phyloP scores from a whole-genome alignment of 2,113 vertebrate species.

The Atlantisia rogersi region DNA sequence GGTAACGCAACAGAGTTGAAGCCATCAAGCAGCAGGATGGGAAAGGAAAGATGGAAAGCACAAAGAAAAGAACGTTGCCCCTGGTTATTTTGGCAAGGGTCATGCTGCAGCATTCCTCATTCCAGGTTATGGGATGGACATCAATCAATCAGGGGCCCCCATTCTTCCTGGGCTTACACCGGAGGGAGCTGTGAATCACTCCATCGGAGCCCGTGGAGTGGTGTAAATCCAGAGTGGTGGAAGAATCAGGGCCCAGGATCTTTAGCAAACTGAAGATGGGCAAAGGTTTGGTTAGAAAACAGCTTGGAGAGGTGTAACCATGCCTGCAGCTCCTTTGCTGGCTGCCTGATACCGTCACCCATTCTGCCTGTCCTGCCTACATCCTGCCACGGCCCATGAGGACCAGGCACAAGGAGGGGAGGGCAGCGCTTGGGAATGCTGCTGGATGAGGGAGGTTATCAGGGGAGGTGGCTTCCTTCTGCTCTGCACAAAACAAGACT shows the following conservation, averaged over 20 bases:
- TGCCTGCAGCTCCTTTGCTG: not conserved
- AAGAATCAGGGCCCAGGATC: constrained; percentile 65
- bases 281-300: constrained; percentile 69
- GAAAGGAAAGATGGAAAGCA: constrained; percentile 59
- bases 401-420: not conserved
- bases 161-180: constrained; percentile 26
- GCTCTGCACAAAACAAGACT: not conserved
- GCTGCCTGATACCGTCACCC: not conserved
- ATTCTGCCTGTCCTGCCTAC: not conserved
- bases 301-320: constrained; percentile 57
- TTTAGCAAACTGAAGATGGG: constrained; percentile 56
- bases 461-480: not conserved
- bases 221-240: not conserved
- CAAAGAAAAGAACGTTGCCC: constrained; percentile 64
- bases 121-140: constrained; percentile 67
- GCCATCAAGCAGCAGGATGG: constrained; percentile 66
- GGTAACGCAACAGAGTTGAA: constrained; percentile 63
- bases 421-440: not conserved
- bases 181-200: not conserved
- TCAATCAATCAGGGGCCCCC: constrained; percentile 11
- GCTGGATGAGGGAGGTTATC: rapidly evolving
- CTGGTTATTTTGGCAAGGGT: constrained; percentile 57
- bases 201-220: not conserved
- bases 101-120: constrained; percentile 76
- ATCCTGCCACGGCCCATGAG: not conserved